These are phyloP conservation scores for Caerostris extrusa DNA, from an alignment of 1,140 invertebrate species.

Conservation along the genomic window DNA sequence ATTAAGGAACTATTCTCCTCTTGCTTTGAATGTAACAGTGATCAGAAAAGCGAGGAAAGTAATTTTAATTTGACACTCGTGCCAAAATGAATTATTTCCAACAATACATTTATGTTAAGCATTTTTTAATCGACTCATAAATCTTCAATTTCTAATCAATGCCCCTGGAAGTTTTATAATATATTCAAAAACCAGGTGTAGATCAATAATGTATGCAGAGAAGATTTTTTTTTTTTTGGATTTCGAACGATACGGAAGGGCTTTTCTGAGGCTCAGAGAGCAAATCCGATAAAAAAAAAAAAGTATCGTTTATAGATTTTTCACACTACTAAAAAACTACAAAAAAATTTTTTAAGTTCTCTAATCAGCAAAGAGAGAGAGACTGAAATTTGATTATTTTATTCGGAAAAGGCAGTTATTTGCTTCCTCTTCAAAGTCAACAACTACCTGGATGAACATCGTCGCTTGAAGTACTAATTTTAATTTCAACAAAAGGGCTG, in stretches of 20 bases:
- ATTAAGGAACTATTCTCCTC: not conserved
- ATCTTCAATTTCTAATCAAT: conserved; percentile 23
- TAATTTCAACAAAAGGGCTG: conserved; percentile 39
- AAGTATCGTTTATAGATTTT: conserved; percentile 57
- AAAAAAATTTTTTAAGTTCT: not conserved
- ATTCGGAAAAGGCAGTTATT: conserved; percentile 7
- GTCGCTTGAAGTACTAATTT: conserved; percentile 41
- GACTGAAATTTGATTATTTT: conserved; percentile 45
- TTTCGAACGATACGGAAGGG: not conserved
- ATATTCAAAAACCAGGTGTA: conserved; percentile 13
- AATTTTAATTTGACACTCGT: not conserved
- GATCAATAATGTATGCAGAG: conserved; percentile 48
- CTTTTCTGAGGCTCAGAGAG: not conserved
- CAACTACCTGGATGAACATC: conserved; percentile 11
- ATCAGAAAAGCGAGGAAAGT: not conserved
- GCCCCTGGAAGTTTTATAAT: conserved; percentile 23
- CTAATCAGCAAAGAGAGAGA: conserved; percentile 21
- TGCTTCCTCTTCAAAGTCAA: conserved; percentile 49
- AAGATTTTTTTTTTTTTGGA: not conserved
- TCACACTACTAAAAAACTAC: not conserved
- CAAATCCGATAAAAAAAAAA: conserved; percentile 7
- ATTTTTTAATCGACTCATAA: conserved; percentile 29
- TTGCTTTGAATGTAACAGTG: not conserved
- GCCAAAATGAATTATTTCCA: conserved; percentile 7
- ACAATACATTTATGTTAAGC: conserved; percentile 28